phyloP scores from a whole-genome alignment of 2,113 vertebrate species.

The Poeciliopsis prolifica region DNA sequence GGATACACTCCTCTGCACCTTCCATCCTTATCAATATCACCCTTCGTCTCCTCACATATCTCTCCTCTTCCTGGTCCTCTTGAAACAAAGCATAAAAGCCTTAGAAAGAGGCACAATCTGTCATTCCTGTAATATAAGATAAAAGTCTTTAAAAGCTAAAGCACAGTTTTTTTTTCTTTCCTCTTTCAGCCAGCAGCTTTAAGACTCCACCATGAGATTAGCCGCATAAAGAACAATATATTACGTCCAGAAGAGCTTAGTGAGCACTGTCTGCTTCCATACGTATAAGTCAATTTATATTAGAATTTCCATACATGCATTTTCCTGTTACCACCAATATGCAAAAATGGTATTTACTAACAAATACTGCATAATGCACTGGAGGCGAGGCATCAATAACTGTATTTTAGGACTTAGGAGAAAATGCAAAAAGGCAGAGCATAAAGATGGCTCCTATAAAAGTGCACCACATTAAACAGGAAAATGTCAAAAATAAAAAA shows the following conservation, averaged over 20 bases:
- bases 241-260: conserved; percentile 97
- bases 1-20: conserved; percentile 73
- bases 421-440: conserved; percentile 85
- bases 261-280: conserved; percentile 89
- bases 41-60: conserved; percentile 61
- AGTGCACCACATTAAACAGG: conserved; percentile 82
- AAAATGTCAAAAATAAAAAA: conserved; percentile 86
- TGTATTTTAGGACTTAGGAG: conserved; percentile 92
- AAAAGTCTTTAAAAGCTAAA: conserved; percentile 82
- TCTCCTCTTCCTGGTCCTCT: conserved; percentile 48
- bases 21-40: conserved; percentile 77
- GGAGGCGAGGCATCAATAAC: conserved; percentile 92
- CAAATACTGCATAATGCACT: conserved; percentile 99
- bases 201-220: conserved; percentile 85
- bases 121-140: conserved; percentile 80
- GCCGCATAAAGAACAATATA: conserved; percentile 92
- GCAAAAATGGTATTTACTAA: conserved; percentile 99
- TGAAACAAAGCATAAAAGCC: conserved; percentile 78
- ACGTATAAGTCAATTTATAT: conserved; percentile 99
- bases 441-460: conserved; percentile 77
- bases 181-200: conserved; percentile 64
- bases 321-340: conserved; percentile 99
- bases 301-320: conserved; percentile 99
- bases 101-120: conserved; percentile 78
- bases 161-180: conserved; percentile 50